Percentiles rank a stretch among this genome's conserved stretches.
Conservation (phyloP, 2,797 vertebrate species). For the Microtus californicus region DNA sequence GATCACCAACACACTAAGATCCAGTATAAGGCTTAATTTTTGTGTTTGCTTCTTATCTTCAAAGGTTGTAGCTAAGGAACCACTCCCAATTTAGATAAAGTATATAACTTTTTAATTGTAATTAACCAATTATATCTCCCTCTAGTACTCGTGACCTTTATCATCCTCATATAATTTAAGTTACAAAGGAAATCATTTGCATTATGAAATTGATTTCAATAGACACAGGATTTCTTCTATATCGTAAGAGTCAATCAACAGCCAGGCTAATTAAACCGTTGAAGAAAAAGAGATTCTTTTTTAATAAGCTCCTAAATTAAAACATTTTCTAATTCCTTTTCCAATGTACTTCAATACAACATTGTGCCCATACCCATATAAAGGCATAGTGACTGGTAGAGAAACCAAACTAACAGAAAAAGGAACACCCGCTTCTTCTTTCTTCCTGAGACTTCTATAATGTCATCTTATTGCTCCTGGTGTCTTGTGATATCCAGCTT, state of each 20-base stretch:
- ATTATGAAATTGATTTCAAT: slow-evolving; percentile 42
- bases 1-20: neutral
- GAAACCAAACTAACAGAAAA: neutral
- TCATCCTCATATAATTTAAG: slow-evolving; percentile 8
- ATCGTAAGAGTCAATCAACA: neutral
- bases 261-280: neutral
- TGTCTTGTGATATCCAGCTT: neutral
- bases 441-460: neutral
- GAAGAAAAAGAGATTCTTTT: slow-evolving; percentile 23
- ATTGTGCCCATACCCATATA: neutral
- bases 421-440: neutral
- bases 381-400: neutral
- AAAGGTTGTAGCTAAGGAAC: neutral
- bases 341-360: neutral
- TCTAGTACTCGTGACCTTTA: neutral
- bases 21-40: neutral
- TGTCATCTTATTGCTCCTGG: neutral
- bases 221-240: neutral
- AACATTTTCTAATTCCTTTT: neutral
- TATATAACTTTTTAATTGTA: neutral
- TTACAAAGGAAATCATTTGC: slow-evolving; percentile 24
- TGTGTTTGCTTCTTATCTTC: neutral
- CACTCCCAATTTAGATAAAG: neutral
- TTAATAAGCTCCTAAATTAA: neutral
- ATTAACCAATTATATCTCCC: slow-evolving; percentile 15